phyloP scores from a whole-genome alignment of 2,888 invertebrate genomes.

The Balanococcus diminutus region DNA sequence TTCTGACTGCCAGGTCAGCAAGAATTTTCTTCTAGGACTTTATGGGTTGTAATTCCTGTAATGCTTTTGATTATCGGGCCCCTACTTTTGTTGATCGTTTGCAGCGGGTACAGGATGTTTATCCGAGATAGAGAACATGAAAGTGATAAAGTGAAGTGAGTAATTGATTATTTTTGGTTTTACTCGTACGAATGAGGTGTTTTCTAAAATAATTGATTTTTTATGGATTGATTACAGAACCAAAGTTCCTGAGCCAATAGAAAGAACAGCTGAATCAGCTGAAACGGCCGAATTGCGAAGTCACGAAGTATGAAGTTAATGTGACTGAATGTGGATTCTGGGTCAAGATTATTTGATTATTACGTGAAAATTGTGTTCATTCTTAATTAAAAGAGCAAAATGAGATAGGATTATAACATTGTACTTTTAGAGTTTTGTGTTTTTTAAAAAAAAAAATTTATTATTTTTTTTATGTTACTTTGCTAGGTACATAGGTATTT shows the following conservation, averaged over 20 bases:
- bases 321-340: neutral
- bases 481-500: too few species aligned
- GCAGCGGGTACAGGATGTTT: constrained; percentile 67
- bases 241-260: neutral
- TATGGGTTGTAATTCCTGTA: constrained; percentile 74
- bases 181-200: neutral
- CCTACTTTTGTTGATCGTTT: constrained; percentile 73
- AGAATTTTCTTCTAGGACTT: constrained; percentile 57
- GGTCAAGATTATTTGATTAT: neutral
- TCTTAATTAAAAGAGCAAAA: too few species aligned
- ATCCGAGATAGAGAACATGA: constrained; percentile 7
- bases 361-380: too few species aligned
- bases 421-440: too few species aligned
- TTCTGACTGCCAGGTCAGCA: constrained; percentile 56
- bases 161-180: constrained; percentile 40
- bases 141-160: constrained; percentile 5
- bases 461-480: too few species aligned
- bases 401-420: too few species aligned
- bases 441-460: too few species aligned
- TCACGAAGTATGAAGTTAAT: neutral
- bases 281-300: neutral
- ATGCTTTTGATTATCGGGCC: constrained; percentile 79
- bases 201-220: neutral
- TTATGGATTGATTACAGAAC: neutral
- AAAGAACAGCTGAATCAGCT: neutral